Evolutionary conservation across 1,140 invertebrate species (phyloP).

Genomic region (Ceratosolen solmsi): DNA sequence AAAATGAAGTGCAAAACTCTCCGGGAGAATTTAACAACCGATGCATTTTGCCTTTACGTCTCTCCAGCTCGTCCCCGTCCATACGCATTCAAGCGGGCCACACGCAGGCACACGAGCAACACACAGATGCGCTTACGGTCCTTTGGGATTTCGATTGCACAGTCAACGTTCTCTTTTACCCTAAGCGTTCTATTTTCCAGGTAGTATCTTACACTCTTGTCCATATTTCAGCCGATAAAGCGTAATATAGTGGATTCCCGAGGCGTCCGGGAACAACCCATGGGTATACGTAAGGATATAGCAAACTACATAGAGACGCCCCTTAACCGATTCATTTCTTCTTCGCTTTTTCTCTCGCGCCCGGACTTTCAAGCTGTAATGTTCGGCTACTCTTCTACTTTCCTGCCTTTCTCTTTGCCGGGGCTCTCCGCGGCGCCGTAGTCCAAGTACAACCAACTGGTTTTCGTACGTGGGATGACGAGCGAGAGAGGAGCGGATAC

Average conservation of each 20-base stretch:
- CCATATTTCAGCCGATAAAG: conserved; percentile 66
- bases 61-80: background rate
- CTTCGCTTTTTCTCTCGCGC: background rate
- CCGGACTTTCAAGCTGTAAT: background rate
- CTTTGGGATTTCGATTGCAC: conserved; percentile 7
- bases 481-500: background rate
- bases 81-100: no score
- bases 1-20: conserved; percentile 41
- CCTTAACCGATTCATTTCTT: background rate
- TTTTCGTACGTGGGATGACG: background rate
- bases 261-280: conserved; percentile 50
- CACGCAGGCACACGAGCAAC: background rate
- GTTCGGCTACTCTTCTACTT: background rate
- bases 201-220: conserved; percentile 57
- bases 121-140: background rate
- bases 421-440: background rate
- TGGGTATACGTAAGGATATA: conserved; percentile 52
- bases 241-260: conserved; percentile 60
- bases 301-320: background rate
- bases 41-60: background rate
- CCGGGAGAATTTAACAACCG: background rate
- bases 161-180: conserved; percentile 50
- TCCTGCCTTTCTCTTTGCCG: background rate
- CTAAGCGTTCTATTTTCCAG: conserved; percentile 60
- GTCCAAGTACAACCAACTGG: background rate